phyloP scores from a whole-genome alignment of 2,888 invertebrate species.

The Onthophagus sagittarius region DNA sequence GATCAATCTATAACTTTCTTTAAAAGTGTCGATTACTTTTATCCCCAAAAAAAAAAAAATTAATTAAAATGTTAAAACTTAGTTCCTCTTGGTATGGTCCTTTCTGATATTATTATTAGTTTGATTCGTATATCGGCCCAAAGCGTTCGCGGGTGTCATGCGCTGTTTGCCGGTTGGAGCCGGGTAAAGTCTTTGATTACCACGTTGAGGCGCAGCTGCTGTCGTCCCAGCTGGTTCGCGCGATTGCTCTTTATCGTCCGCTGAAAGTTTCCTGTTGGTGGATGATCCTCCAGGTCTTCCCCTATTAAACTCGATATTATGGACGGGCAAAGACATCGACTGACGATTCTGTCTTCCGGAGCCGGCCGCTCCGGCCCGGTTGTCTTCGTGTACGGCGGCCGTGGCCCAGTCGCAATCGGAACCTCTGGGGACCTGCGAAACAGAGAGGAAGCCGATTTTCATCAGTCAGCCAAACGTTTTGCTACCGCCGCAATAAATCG shows the following conservation, averaged over 20 bases:
- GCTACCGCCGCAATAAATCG: not conserved
- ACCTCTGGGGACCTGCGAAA: constrained; percentile 20
- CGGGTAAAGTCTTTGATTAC: not conserved
- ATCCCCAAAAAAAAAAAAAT: not conserved
- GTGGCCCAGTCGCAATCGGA: constrained; percentile 21
- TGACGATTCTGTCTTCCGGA: constrained; percentile 11
- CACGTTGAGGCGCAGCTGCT: not conserved
- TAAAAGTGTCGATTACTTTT: not conserved
- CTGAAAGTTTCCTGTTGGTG: not conserved
- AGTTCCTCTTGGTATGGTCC: not conserved
- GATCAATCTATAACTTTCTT: not conserved
- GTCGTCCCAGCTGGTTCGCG: not conserved
- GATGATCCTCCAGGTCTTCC: not conserved
- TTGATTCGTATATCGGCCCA: not conserved
- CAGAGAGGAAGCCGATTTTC: not conserved
- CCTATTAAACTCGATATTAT: constrained; percentile 23
- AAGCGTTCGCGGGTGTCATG: not conserved
- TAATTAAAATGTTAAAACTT: too few relatives aligned
- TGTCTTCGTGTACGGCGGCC: not conserved
- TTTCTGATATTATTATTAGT: not conserved
- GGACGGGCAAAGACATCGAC: constrained; percentile 23
- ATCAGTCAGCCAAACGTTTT: not conserved
- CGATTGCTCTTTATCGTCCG: not conserved
- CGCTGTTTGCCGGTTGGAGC: not conserved
- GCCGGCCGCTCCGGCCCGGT: not conserved